A percentile compares a stretch with the other conserved stretches of the same genome.
Conservation (phyloP, 1,140 invertebrate genomes). For the Magallana gigas region DNA sequence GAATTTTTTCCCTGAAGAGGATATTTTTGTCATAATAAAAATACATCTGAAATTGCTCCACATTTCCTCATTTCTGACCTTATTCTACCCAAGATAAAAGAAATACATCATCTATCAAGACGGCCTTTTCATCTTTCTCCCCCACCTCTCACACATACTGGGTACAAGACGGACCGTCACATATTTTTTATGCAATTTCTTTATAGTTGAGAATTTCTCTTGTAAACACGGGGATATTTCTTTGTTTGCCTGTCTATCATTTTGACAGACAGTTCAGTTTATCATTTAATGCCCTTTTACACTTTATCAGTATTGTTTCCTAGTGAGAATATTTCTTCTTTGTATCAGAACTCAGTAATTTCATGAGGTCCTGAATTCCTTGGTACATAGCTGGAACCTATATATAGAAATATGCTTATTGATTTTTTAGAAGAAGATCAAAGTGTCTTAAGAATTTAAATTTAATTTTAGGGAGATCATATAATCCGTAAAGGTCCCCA, state of each 20-base stretch:
- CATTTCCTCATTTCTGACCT: no score
- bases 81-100: no score
- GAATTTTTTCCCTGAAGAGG: no score
- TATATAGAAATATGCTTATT: slow-evolving; percentile 8
- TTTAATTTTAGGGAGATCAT: not conserved
- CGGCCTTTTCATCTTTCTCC: no score
- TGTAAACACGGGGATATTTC: slow-evolving; percentile 14
- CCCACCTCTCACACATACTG: no score
- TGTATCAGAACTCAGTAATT: not conserved
- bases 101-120: no score
- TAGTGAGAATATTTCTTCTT: not conserved
- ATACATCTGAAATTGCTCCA: no score
- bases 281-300: slow-evolving; percentile 33
- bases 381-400: not conserved
- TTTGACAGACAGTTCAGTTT: not conserved
- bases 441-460: not conserved
- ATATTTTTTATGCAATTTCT: no score
- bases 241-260: slow-evolving; percentile 10
- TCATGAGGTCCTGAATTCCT: not conserved
- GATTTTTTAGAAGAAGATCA: slow-evolving; percentile 5
- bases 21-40: no score
- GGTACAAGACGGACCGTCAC: no score
- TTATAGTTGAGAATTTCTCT: not conserved
- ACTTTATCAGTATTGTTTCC: slow-evolving; percentile 30
- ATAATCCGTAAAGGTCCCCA: slow-evolving; percentile 7